These are phyloP conservation scores for Hapalemur alaotrensis DNA, from an alignment of 2,797 vertebrate genomes.

Conservation along the genomic window DNA sequence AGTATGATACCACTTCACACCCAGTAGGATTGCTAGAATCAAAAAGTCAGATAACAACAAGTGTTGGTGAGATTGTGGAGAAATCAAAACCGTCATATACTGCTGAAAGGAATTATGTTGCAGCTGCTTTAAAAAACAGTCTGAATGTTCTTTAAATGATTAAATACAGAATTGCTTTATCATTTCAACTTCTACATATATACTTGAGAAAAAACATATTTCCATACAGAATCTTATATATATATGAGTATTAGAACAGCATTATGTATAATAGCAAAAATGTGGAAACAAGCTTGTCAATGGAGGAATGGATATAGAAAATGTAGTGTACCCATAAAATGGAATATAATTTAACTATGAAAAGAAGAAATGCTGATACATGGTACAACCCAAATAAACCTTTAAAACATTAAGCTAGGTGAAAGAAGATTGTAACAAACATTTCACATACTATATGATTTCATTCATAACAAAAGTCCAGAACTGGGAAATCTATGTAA, in stretches of 20 bases:
- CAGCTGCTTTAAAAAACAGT: not conserved
- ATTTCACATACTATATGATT: not conserved
- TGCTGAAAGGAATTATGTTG: not conserved
- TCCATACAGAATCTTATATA: not conserved
- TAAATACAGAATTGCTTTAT: not conserved
- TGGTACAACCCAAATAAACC: too few species aligned
- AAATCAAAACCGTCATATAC: not conserved
- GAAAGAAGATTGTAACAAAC: not conserved
- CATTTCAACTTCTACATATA: not conserved
- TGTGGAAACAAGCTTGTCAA: not conserved
- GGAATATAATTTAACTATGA: not conserved
- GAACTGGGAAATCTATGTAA: not conserved
- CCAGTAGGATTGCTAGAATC: not conserved
- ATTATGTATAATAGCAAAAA: not conserved
- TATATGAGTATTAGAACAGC: not conserved
- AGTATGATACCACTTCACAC: not conserved
- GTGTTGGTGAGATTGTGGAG: not conserved
- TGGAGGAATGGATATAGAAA: not conserved
- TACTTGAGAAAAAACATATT: not conserved
- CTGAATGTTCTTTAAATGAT: not conserved
- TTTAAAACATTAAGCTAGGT: not conserved
- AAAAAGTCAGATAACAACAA: not conserved
- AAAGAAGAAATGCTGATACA: not conserved
- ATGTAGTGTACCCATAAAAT: not conserved
- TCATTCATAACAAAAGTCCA: not conserved